phyloP scores from a whole-genome alignment of 2,797 vertebrate species.

The Synanceia verrucosa region DNA sequence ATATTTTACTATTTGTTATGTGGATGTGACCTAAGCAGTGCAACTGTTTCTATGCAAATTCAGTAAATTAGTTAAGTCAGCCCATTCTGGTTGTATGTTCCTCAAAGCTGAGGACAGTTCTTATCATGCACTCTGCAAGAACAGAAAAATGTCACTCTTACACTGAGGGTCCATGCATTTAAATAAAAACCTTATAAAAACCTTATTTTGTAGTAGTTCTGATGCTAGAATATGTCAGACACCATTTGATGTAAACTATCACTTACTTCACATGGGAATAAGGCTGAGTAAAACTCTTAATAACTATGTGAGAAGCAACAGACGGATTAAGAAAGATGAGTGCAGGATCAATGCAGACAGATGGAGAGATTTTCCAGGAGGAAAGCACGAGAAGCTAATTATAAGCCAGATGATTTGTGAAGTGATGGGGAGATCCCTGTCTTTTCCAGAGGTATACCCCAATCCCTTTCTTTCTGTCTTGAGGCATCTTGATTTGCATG shows the following conservation, averaged over 20 bases:
- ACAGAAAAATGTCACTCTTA: not conserved
- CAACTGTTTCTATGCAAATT: too few species aligned
- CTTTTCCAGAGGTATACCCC: not conserved
- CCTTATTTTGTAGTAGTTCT: not conserved
- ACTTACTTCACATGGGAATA: not conserved
- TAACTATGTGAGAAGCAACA: slow-evolving; percentile 23
- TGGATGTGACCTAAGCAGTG: too few species aligned
- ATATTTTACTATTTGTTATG: not conserved
- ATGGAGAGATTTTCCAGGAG: slow-evolving; percentile 54
- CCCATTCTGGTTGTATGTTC: not conserved
- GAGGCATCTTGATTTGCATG: not conserved
- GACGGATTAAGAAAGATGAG: slow-evolving; percentile 30
- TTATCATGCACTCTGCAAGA: not conserved
- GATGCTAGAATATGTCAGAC: not conserved
- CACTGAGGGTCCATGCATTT: not conserved
- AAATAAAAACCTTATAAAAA: not conserved
- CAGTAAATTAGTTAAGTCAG: not conserved
- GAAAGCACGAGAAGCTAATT: slow-evolving; percentile 49
- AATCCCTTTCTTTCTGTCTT: not conserved
- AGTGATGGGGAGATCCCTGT: slow-evolving; percentile 31
- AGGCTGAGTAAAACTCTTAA: not conserved
- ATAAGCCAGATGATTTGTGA: slow-evolving; percentile 44
- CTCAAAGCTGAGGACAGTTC: not conserved
- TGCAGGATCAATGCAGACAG: slow-evolving; percentile 33
- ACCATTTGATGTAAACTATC: not conserved